These are phyloP conservation scores for Sminthopsis crassicaudata DNA, from an alignment of 2,113 vertebrate species.

Conservation along the genomic window DNA sequence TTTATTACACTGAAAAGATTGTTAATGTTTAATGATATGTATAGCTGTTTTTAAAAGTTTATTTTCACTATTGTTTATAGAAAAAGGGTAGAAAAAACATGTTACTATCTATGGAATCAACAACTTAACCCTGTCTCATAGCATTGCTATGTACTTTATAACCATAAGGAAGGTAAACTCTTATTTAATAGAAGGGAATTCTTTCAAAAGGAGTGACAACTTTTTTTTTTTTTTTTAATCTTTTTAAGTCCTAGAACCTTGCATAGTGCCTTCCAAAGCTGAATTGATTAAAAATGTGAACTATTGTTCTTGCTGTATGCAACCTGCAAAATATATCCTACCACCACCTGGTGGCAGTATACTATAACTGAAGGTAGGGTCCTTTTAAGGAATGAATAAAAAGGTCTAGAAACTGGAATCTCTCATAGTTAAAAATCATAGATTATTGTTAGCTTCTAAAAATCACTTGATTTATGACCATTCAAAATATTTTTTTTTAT, in stretches of 20 bases:
- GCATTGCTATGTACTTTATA: not conserved
- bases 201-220: not conserved
- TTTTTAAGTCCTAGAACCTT: not conserved
- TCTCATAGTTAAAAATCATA: not conserved
- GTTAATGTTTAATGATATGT: not conserved
- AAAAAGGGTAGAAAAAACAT: not conserved
- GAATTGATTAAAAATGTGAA: not conserved
- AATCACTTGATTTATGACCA: not conserved
- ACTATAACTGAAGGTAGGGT: not conserved
- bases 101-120: not conserved
- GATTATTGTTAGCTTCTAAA: not conserved
- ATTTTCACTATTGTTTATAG: not conserved
- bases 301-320: not conserved
- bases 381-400: not conserved
- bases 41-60: not conserved
- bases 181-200: not conserved
- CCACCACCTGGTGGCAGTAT: not conserved
- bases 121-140: not conserved
- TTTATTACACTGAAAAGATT: not conserved
- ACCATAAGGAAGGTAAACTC: not conserved
- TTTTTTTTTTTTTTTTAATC: not conserved
- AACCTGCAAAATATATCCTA: not conserved
- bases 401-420: not conserved
- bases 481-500: not conserved
- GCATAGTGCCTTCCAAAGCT: not conserved